Base-by-base conservation (phyloP, 2,888 invertebrate genomes). In the Acleris emargana region DNA sequence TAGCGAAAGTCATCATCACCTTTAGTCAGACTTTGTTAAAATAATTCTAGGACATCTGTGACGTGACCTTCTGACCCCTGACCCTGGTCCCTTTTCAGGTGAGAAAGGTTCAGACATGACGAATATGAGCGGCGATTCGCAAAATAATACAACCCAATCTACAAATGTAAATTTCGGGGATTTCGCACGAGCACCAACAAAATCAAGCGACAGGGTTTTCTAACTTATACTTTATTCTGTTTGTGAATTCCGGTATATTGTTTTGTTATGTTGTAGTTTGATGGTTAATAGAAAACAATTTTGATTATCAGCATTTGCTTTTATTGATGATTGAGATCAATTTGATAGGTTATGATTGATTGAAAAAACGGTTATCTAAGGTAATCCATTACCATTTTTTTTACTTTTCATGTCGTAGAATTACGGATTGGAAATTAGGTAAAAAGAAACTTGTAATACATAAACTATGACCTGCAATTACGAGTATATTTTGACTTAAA, bases 101-200 rank as follows among this genome's bases (percentile, higher is more conserved):
- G 67, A 66, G 64, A 69, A 67, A 62, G 71, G 63, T 68, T 73
- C 71, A 67, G 69, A 73, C 69, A 64, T 67, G 70, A 54, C 55
- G 66, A 71, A 68, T 69, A 70, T 64, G 47, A 73, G 68, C 70
- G 68, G 67, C 66, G 67, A 73, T 73, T 72, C 67, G 60, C 71
- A 72, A 75, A 72, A 68, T 73, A 73, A 75, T 69, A 71, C 73
- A 72, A 74, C 73, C 73, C 74, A 73, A 74, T 80, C 77, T 77
- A 68, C 69, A 73, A 76, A 79, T 79, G 77, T 74, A 78, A 78
- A 78, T 79, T 74, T 68, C 66, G 72, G 72, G 74, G 73, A 70
- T 74, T 73, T 60, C 68, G 67, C 63, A 53, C 42, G 42, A 54
- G 47, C 54, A 49, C 49, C 47, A 20, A 52, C 38, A 52, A 64